Evolutionary conservation across 2,888 invertebrate species (phyloP).

Genomic region (Caenorhabditis zanzibari): DNA sequence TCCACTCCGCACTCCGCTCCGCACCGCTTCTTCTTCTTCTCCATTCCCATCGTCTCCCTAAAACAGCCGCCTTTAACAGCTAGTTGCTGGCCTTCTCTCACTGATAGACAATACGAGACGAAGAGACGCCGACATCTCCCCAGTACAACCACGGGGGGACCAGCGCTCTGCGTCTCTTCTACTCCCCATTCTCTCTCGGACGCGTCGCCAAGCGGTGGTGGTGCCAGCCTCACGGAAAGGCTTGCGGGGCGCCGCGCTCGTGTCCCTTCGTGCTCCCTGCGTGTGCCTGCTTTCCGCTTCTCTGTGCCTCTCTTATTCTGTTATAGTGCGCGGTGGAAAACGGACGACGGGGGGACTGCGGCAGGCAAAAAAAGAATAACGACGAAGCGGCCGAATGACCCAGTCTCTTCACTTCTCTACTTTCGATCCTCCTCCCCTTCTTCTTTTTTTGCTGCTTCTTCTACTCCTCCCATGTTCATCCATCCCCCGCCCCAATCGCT

Average conservation of each 20-base stretch:
- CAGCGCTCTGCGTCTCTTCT: constrained; percentile 41
- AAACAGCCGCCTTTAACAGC: constrained; percentile 37
- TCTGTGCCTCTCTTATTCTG: constrained; percentile 32
- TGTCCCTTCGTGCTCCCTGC: constrained; percentile 55
- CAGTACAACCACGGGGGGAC: constrained; percentile 34
- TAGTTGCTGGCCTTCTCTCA: neutral
- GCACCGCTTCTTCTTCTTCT: constrained; percentile 40
- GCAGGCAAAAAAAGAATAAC: constrained; percentile 48
- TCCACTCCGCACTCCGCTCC: constrained; percentile 13
- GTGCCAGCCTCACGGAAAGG: constrained; percentile 61
- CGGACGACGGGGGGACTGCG: constrained; percentile 20
- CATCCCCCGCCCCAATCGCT: constrained; percentile 53
- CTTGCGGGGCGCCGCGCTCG: constrained; percentile 63
- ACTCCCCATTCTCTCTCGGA: constrained; percentile 21
- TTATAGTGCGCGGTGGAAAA: constrained; percentile 28
- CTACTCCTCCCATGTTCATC: constrained; percentile 47
- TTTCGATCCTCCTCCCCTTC: constrained; percentile 28
- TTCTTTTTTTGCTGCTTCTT: constrained; percentile 15
- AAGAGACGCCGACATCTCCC: constrained; percentile 32
- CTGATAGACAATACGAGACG: constrained; percentile 21
- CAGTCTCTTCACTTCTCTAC: constrained; percentile 46
- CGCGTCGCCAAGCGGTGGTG: constrained; percentile 63
- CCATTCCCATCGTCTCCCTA: constrained; percentile 15
- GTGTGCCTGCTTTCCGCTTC: constrained; percentile 41
- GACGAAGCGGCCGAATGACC: constrained; percentile 59